Percentiles rank a stretch among this genome's conserved stretches.
Conservation (phyloP, 2,797 vertebrate genomes). For the Peromyscus melanophrys region DNA sequence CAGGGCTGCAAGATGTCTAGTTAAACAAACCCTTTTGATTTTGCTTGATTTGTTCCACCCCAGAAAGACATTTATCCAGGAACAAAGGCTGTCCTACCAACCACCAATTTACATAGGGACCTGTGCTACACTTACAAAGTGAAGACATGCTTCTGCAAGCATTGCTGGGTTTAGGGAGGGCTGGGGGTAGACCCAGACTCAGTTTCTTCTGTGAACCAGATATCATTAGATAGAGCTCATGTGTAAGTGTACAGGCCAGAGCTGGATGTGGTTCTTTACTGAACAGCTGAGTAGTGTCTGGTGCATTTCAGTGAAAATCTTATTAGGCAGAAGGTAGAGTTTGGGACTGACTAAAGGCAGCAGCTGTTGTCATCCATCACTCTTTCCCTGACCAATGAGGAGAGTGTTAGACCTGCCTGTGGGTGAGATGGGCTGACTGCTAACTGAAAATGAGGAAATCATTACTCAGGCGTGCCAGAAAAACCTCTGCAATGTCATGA, state of each 20-base stretch:
- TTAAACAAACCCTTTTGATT: constrained; percentile 13
- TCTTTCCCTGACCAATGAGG: constrained; percentile 81
- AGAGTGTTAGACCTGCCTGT: constrained; percentile 78
- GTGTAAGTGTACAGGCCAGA: not conserved
- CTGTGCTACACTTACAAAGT: not conserved
- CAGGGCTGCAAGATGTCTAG: not conserved
- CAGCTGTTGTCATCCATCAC: constrained; percentile 89
- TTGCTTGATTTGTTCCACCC: not conserved
- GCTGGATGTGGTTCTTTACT: not conserved
- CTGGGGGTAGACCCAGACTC: not conserved
- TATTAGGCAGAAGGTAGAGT: constrained; percentile 84
- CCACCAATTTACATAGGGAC: not conserved
- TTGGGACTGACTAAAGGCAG: constrained; percentile 81
- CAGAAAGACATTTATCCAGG: not conserved
- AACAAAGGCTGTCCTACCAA: not conserved
- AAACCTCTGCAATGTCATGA: constrained; percentile 73
- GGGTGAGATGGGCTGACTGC: constrained; percentile 84
- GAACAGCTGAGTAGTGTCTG: constrained; percentile 81
- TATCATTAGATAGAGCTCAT: not conserved
- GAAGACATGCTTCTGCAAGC: not conserved
- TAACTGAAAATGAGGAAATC: constrained; percentile 86
- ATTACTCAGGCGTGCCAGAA: constrained; percentile 72
- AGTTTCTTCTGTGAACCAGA: not conserved
- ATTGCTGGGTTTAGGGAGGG: not conserved
- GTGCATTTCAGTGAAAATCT: constrained; percentile 79